Conservation (phyloP, 2,797 vertebrate genomes). For the Cossypha niveicapilla region DNA sequence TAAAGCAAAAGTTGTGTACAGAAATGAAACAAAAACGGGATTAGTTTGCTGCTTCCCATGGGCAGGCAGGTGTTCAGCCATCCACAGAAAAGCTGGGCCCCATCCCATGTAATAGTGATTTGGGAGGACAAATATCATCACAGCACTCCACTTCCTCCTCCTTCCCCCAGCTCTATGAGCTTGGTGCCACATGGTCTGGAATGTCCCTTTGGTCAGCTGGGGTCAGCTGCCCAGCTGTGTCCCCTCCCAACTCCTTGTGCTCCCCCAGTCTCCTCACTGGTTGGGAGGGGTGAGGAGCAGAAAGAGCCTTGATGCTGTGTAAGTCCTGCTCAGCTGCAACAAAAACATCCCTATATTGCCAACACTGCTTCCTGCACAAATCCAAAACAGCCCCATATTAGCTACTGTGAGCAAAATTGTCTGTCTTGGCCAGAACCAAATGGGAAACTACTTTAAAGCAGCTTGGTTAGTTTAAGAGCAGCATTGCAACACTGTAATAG, state of each 20-base stretch:
- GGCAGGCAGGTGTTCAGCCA: background rate
- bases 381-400: background rate
- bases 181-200: background rate
- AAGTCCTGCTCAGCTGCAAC: background rate
- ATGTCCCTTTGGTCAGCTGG: background rate
- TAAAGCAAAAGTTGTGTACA: background rate
- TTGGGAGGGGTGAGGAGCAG: background rate
- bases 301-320: background rate
- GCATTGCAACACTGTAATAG: background rate
- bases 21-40: background rate
- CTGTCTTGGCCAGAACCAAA: background rate
- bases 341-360: background rate
- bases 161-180: background rate
- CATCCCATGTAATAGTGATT: background rate
- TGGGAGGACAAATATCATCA: background rate
- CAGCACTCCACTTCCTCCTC: background rate
- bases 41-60: background rate
- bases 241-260: background rate
- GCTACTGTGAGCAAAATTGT: background rate
- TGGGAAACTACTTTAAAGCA: background rate
- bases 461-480: background rate
- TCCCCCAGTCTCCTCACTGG: background rate
- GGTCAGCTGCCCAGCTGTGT: background rate
- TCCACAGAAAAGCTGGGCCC: background rate
- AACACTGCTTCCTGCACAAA: background rate